phyloP scores from a whole-genome alignment of 1,140 invertebrate species.

The Drosophila aff. region DNA sequence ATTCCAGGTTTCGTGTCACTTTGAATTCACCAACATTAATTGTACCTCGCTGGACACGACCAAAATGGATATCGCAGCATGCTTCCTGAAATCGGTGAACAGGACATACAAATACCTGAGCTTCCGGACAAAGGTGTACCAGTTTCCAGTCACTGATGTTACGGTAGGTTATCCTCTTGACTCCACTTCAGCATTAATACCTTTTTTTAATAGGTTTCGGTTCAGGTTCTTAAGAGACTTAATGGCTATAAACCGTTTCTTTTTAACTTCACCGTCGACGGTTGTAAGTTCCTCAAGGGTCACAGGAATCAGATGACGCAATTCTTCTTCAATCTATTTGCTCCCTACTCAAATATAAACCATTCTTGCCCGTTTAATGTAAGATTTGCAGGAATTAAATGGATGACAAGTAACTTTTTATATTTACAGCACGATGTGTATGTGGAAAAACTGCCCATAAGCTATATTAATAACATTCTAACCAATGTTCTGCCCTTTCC shows the following conservation, averaged over 20 bases:
- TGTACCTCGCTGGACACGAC: constrained; percentile 4
- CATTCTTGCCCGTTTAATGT: constrained; percentile 8
- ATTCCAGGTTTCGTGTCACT: neutral
- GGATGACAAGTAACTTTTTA: neutral
- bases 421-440: constrained; percentile 2
- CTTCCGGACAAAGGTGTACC: neutral
- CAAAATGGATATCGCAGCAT: neutral
- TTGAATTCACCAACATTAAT: constrained; percentile 16
- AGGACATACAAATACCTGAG: constrained; percentile 9
- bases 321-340: constrained; percentile 1
- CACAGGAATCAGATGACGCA: neutral
- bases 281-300: constrained; percentile 5
- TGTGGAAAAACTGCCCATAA: constrained; percentile 9
- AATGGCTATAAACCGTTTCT: constrained; percentile 15
- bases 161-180: neutral
- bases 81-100: constrained; percentile 16
- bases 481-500: neutral
- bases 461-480: neutral
- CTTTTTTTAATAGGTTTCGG: neutral
- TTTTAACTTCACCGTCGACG: neutral
- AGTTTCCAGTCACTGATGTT: constrained; percentile 7
- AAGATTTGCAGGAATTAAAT: neutral
- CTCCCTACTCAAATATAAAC: neutral
- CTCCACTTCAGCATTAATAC: too few relatives aligned
- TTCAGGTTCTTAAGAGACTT: neutral